Percentiles rank a stretch among this genome's conserved stretches.
phyloP scores from a whole-genome alignment of 2,797 vertebrate species.

The Neoniphon sammara region DNA sequence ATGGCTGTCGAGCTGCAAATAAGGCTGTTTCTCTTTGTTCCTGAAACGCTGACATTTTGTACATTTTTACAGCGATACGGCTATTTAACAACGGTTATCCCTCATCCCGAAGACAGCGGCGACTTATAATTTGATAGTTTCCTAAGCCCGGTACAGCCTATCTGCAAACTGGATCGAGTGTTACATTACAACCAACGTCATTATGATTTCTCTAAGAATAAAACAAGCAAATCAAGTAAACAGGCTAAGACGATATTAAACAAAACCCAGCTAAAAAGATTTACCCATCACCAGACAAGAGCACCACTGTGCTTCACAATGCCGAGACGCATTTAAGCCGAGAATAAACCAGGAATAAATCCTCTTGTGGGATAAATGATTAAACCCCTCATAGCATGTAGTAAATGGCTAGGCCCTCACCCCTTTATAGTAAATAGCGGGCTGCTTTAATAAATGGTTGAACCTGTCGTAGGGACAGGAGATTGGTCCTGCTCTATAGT shows the following conservation, averaged over 20 bases:
- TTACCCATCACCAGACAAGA: not conserved
- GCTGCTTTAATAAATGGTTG: slow-evolving; percentile 27
- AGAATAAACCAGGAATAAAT: slow-evolving; percentile 12
- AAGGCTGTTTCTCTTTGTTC: no score
- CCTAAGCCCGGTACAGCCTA: not conserved
- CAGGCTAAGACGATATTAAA: not conserved
- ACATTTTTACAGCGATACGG: no score
- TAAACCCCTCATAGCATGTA: slow-evolving; percentile 17
- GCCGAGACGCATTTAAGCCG: not conserved
- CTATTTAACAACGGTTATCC: not conserved
- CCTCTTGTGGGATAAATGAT: slow-evolving; percentile 2
- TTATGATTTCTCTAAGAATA: not conserved
- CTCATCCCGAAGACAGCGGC: not conserved
- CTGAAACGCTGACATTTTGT: no score
- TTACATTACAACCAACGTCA: not conserved
- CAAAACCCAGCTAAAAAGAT: not conserved
- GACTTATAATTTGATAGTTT: not conserved
- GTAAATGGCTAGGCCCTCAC: slow-evolving; percentile 26
- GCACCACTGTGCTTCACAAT: not conserved
- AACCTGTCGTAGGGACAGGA: slow-evolving; percentile 9
- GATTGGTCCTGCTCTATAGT: not conserved
- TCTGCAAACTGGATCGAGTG: slow-evolving; percentile 5
- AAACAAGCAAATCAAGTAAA: not conserved
- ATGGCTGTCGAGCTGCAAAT: no score
- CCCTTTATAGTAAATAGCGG: slow-evolving; percentile 23